phyloP scores from a whole-genome alignment of 35 echinoderm and acorn worm species.

The Anneissia japonica region DNA sequence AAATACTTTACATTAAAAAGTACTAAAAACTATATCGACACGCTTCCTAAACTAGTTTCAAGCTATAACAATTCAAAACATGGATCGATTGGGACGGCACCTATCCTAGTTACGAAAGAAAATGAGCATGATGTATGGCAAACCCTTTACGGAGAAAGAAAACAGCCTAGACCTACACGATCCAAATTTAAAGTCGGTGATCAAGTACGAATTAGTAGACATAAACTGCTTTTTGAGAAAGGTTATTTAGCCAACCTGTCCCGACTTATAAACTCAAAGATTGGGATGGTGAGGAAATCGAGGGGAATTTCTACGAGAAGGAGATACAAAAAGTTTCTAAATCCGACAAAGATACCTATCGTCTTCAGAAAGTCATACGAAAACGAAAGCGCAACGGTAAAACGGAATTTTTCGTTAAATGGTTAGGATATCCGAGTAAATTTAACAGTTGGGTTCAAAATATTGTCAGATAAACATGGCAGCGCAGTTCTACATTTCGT shows the following conservation, averaged over 20 bases:
- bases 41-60: neutral
- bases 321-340: conserved; percentile 53
- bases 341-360: neutral
- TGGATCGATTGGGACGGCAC: too few relatives aligned
- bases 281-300: conserved; percentile 29
- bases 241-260: conserved; percentile 6
- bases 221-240: neutral
- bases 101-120: too few relatives aligned
- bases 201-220: too few relatives aligned
- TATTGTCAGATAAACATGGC: conserved; percentile 25
- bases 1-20: conserved; percentile 66
- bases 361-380: conserved; percentile 18
- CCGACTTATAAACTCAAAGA: conserved; percentile 52
- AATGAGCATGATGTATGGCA: too few relatives aligned
- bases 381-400: conserved; percentile 10
- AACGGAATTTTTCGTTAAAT: conserved; percentile 25
- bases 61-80: too few relatives aligned
- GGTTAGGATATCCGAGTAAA: conserved; percentile 27
- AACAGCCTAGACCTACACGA: too few relatives aligned
- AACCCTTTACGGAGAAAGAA: too few relatives aligned
- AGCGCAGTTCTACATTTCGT: conserved; percentile 25
- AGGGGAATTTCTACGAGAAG: conserved; percentile 54
- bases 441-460: conserved; percentile 51
- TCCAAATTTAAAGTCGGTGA: too few relatives aligned
- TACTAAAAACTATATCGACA: conserved; percentile 36